phyloP scores from a whole-genome alignment of 2,888 invertebrate genomes.

The Lithodes maja region DNA sequence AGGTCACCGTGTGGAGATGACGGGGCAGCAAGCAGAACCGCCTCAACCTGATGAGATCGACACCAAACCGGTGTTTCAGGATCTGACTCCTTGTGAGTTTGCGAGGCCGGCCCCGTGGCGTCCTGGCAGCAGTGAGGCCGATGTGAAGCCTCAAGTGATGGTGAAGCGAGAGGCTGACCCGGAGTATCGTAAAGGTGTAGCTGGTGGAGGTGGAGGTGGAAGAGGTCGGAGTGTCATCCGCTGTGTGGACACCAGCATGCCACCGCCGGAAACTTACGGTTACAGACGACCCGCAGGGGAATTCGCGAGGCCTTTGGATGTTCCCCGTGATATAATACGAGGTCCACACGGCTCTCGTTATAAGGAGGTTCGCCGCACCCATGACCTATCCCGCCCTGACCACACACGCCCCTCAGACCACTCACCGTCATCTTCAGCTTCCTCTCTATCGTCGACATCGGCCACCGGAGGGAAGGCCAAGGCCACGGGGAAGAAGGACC shows the following conservation, averaged over 20 bases:
- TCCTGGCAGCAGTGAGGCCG: conserved; percentile 37
- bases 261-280: conserved; percentile 49
- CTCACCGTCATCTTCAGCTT: conserved; percentile 33
- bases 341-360: conserved; percentile 41
- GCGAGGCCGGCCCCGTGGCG: conserved; percentile 42
- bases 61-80: conserved; percentile 49
- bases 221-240: conserved; percentile 44
- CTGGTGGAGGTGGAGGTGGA: conserved; percentile 13
- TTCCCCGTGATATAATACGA: conserved; percentile 47
- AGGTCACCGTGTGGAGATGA: conserved; percentile 41
- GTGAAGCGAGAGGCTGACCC: conserved; percentile 45
- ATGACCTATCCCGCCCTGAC: conserved; percentile 43
- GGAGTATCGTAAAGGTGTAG: conserved; percentile 24
- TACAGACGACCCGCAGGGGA: conserved; percentile 49
- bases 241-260: conserved; percentile 60
- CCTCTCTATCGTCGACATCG: conserved; percentile 19
- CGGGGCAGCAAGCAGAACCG: conserved; percentile 33
- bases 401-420: conserved; percentile 34
- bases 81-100: conserved; percentile 49
- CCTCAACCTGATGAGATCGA: conserved; percentile 33
- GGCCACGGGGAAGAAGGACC: conserved; percentile 48
- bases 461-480: conserved; percentile 12
- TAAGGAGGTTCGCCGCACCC: conserved; percentile 35
- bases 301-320: conserved; percentile 49
- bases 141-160: conserved; percentile 46